Evolutionary conservation across 2,888 invertebrate species (phyloP).

Genomic region (Ormia ochracea): DNA sequence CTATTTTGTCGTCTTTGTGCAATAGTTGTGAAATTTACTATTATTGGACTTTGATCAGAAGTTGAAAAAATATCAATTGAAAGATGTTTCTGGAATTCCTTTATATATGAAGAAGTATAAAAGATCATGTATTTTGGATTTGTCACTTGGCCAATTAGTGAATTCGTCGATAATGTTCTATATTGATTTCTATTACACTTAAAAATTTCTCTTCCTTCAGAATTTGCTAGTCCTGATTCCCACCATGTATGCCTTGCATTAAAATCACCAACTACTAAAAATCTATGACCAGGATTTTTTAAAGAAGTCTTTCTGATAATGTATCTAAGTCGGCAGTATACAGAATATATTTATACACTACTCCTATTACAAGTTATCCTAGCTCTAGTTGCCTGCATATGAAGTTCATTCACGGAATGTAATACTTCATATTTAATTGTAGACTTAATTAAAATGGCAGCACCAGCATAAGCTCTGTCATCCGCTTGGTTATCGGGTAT

Average conservation of each 20-base stretch:
- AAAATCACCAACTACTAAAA: not conserved
- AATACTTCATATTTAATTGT: not conserved
- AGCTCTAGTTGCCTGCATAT: not conserved
- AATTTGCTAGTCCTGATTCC: not conserved
- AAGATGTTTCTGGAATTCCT: too few relatives aligned
- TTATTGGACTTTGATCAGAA: too few relatives aligned
- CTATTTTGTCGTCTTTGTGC: too few relatives aligned
- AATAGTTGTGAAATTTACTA: too few relatives aligned
- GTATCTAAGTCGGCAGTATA: not conserved
- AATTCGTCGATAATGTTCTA: too few relatives aligned
- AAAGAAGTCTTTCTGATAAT: not conserved
- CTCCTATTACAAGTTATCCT: not conserved
- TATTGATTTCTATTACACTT: too few relatives aligned
- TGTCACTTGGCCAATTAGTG: too few relatives aligned
- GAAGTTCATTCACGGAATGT: not conserved
- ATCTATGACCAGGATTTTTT: not conserved
- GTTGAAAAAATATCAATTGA: too few relatives aligned
- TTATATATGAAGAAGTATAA: too few relatives aligned
- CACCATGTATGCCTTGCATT: not conserved
- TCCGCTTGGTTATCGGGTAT: too few relatives aligned
- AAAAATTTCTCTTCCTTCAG: too few relatives aligned
- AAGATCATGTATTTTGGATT: too few relatives aligned
- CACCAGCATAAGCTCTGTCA: not conserved
- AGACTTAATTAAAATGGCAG: not conserved
- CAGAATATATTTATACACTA: not conserved